These are phyloP conservation scores for Patella vulgata DNA, from an alignment of 1,140 invertebrate genomes.

Conservation along the genomic window DNA sequence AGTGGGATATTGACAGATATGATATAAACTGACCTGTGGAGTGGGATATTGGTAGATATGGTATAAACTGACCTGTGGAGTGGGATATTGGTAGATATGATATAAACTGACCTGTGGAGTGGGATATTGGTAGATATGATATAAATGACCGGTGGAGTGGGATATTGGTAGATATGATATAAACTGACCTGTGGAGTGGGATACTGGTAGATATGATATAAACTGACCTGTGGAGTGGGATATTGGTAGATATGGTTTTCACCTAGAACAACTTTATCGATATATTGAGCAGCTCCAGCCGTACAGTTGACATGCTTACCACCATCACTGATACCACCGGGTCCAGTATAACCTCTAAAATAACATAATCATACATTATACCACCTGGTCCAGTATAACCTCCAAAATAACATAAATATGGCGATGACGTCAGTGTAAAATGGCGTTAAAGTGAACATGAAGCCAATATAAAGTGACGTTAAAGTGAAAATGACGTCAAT, in stretches of 20 bases:
- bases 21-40: too few relatives aligned
- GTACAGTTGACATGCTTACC: constrained; percentile 79
- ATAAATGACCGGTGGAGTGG: constrained; percentile 47
- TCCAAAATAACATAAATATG: constrained; percentile 69
- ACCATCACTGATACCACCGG: constrained; percentile 80
- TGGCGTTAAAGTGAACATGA: background rate
- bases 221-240: constrained; percentile 47
- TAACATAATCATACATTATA: constrained; percentile 72
- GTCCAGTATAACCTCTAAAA: constrained; percentile 81
- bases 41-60: too few relatives aligned
- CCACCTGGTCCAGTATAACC: constrained; percentile 90
- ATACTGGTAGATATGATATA: background rate
- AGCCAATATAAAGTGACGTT: background rate
- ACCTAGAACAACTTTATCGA: constrained; percentile 80
- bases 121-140: too few relatives aligned
- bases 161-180: constrained; percentile 75
- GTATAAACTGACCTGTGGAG: constrained; percentile 32
- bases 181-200: too few relatives aligned
- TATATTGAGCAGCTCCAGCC: constrained; percentile 83
- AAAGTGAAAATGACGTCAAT: too few relatives aligned
- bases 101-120: too few relatives aligned
- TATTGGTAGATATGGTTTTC: constrained; percentile 78
- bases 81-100: background rate
- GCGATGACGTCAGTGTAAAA: too few relatives aligned
- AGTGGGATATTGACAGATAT: too few relatives aligned